Percentiles rank a stretch among this genome's conserved stretches.
Conservation (phyloP, 1,140 invertebrate genomes). For the Drosophila ercepeae region DNA sequence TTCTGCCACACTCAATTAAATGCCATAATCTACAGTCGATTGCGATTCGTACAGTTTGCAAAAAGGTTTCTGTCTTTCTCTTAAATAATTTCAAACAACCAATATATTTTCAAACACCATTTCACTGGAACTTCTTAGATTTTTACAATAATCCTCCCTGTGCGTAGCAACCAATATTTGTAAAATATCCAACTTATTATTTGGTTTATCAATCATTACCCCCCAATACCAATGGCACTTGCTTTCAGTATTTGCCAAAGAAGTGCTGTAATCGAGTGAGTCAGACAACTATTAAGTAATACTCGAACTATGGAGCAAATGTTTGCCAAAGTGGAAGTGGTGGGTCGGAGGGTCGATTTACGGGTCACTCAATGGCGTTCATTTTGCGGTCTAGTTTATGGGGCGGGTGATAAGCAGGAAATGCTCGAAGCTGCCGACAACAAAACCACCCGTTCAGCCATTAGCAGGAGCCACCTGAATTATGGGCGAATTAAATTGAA, state of each 20-base stretch:
- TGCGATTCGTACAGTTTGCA: constrained; percentile 6
- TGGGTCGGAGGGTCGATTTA: constrained; percentile 26
- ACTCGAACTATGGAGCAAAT: constrained; percentile 13
- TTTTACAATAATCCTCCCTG: neutral
- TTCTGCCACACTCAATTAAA: neutral
- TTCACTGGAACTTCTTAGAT: constrained; percentile 1
- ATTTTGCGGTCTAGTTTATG: constrained; percentile 34
- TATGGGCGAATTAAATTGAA: constrained; percentile 56
- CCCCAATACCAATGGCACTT: constrained; percentile 5
- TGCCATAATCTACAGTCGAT: neutral
- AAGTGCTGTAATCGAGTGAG: constrained; percentile 14
- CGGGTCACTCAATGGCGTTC: constrained; percentile 11
- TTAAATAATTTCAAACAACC: no score
- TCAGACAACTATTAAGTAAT: constrained; percentile 25
- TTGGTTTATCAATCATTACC: constrained; percentile 21
- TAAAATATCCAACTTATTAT: neutral
- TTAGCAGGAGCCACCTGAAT: constrained; percentile 41
- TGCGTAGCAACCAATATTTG: neutral
- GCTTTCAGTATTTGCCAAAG: constrained; percentile 2
- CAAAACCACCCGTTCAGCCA: constrained; percentile 32
- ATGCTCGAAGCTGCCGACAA: constrained; percentile 5
- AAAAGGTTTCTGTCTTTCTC: no score
- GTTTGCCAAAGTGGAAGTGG: constrained; percentile 27
- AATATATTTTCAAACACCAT: neutral
- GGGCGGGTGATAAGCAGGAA: constrained; percentile 48